Evolutionary conservation across 2,113 vertebrate genomes (phyloP).

Genomic region (Alces alces): DNA sequence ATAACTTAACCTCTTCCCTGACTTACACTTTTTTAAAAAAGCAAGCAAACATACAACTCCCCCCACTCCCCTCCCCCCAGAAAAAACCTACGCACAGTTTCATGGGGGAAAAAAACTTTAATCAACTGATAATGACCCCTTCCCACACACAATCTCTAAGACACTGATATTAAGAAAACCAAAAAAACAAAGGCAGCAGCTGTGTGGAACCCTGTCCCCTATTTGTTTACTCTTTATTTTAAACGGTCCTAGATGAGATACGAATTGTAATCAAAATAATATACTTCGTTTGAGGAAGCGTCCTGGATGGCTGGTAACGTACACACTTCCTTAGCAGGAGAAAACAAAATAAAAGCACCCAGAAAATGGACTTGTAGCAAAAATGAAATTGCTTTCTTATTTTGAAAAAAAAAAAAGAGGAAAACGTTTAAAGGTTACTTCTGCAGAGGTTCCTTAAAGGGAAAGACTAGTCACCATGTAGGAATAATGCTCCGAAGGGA

Average conservation of each 20-base stretch:
- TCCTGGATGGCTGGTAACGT: background rate
- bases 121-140: background rate
- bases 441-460: background rate
- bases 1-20: background rate
- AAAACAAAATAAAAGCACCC: background rate
- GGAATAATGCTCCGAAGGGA: background rate
- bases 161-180: background rate
- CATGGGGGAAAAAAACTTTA: background rate
- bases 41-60: background rate
- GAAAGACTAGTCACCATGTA: background rate
- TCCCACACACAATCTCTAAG: background rate
- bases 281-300: background rate
- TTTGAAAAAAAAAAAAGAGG: background rate
- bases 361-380: background rate
- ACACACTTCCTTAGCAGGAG: background rate
- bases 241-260: background rate
- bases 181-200: background rate
- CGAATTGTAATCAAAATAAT: slow-evolving; percentile 33
- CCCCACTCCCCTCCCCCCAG: background rate
- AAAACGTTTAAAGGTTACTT: slow-evolving; percentile 8
- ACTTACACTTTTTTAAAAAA: background rate
- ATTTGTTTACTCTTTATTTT: slow-evolving; percentile 13
- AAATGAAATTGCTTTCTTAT: background rate
- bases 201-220: background rate
- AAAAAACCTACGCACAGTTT: background rate